Evolutionary conservation across 2,797 vertebrate species (phyloP).

Genomic region (Gadopsis marmoratus): DNA sequence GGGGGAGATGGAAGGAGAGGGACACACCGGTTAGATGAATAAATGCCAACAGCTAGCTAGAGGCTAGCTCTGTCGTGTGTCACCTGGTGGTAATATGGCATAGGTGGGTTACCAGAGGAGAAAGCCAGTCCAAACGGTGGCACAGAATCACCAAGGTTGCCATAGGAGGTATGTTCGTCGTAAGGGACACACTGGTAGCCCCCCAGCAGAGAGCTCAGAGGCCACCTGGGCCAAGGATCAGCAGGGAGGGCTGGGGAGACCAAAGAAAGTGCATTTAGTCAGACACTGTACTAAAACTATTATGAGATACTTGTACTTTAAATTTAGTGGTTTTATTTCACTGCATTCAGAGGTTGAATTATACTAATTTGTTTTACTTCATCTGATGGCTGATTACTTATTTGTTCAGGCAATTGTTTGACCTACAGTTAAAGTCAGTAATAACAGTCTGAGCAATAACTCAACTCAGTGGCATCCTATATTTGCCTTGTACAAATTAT

Average conservation of each 20-base stretch:
- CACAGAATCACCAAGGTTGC: slow-evolving; percentile 87
- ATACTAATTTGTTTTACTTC: not conserved
- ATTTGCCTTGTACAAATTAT: too few species aligned
- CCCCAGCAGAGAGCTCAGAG: slow-evolving; percentile 88
- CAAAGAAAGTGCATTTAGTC: not conserved
- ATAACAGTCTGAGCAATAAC: not conserved
- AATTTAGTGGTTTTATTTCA: too few species aligned
- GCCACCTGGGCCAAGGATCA: slow-evolving; percentile 69
- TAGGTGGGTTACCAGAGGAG: slow-evolving; percentile 87
- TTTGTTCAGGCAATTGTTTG: not conserved
- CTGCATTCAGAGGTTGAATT: not conserved
- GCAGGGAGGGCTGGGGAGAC: slow-evolving; percentile 44
- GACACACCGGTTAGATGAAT: not conserved
- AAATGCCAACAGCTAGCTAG: not conserved
- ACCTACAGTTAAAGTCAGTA: not conserved
- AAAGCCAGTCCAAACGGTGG: slow-evolving; percentile 95
- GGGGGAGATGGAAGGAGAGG: slow-evolving; percentile 12
- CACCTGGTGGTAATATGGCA: not conserved
- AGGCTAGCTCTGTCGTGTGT: not conserved
- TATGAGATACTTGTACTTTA: not conserved
- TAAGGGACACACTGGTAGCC: slow-evolving; percentile 86
- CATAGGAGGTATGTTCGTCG: slow-evolving; percentile 92
- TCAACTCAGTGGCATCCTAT: not conserved
- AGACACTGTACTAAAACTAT: not conserved
- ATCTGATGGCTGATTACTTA: not conserved